Evolutionary conservation across 2,113 vertebrate species (phyloP).

Genomic region (Phalacrocorax carbo): DNA sequence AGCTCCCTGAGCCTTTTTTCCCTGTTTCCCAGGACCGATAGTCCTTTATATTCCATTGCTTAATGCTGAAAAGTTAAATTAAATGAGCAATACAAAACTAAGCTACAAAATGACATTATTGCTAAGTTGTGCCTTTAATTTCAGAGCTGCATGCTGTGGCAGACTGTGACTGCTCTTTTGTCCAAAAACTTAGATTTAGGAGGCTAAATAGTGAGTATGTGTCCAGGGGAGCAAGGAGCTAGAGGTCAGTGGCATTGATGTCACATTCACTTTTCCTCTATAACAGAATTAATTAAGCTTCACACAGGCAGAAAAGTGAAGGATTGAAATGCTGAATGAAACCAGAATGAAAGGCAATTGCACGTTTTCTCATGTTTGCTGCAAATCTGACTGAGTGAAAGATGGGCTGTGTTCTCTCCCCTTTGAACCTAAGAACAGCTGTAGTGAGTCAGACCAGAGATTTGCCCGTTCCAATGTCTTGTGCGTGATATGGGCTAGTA

Average conservation of each 20-base stretch:
- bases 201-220: background rate
- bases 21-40: background rate
- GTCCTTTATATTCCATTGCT: background rate
- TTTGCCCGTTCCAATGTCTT: background rate
- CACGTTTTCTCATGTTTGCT: background rate
- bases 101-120: background rate
- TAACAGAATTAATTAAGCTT: slow-evolving; percentile 4
- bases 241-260: background rate
- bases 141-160: background rate
- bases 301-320: background rate
- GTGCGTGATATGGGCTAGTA: background rate
- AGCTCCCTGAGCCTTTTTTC: background rate
- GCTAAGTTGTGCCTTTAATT: background rate
- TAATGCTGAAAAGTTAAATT: background rate
- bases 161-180: background rate
- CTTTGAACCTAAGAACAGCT: background rate
- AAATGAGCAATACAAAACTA: background rate
- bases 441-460: background rate
- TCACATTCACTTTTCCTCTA: background rate
- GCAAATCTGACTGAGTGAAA: background rate
- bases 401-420: background rate
- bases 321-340: background rate
- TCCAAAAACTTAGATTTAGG: background rate
- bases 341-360: background rate
- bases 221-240: background rate